These are phyloP conservation scores for Apodemia mormo DNA, from an alignment of 2,888 invertebrate species.

Conservation along the genomic window DNA sequence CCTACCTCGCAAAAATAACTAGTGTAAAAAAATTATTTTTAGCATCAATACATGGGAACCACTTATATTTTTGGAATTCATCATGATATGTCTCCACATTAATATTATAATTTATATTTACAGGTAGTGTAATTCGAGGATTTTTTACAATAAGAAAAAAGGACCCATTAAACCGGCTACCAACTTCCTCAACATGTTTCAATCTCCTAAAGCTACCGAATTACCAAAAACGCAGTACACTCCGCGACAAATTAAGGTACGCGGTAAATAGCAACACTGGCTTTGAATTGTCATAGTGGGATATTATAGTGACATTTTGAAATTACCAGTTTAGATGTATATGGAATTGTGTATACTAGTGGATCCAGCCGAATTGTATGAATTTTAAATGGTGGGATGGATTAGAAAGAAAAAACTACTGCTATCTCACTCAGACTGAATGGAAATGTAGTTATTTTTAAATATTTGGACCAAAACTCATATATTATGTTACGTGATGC, in stretches of 20 bases:
- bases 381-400: background rate
- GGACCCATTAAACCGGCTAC: slow-evolving; percentile 95
- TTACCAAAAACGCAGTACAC: slow-evolving; percentile 97
- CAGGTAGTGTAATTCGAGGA: slow-evolving; percentile 97
- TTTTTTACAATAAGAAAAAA: slow-evolving; percentile 98
- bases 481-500: too few relatives aligned
- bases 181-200: slow-evolving; percentile 99
- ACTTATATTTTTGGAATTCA: too few relatives aligned
- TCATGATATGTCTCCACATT: too few relatives aligned
- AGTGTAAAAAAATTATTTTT: too few relatives aligned
- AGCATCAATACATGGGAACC: too few relatives aligned
- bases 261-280: slow-evolving; percentile 99
- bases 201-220: slow-evolving; percentile 98
- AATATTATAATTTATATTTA: slow-evolving; percentile 10
- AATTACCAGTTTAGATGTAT: slow-evolving; percentile 7
- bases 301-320: slow-evolving; percentile 2
- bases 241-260: slow-evolving; percentile 97
- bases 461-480: too few relatives aligned
- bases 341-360: slow-evolving; percentile 1
- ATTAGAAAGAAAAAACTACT: background rate
- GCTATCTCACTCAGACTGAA: background rate
- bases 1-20: too few relatives aligned
- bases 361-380: slow-evolving; percentile 5
- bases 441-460: background rate
- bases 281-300: slow-evolving; percentile 95